Evolutionary conservation across 2,113 vertebrate genomes (phyloP), one percentile per base, ranked within the genome.

Genomic region (Gopherus evgoodei): DNA sequence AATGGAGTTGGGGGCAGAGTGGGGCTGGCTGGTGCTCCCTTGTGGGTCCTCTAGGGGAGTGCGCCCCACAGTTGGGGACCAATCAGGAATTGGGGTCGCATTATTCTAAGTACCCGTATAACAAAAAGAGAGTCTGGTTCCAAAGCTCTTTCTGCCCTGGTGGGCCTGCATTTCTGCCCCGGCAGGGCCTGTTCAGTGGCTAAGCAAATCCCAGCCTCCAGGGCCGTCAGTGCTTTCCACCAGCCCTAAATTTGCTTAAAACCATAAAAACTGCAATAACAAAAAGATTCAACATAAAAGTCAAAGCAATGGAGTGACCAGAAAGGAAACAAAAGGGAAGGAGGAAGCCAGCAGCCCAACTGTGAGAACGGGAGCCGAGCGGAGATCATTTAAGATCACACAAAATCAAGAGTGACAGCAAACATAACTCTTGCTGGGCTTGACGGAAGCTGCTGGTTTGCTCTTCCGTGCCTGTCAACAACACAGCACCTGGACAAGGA

Each of bases 261-360:
- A 35, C 65, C 8, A 17, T 79, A 12, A 49, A 80, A 80, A 16
- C 25, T 8, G 24, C 78, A 27, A 8, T 44, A 31, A 80, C 42
- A 49, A 49, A 27, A 47, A 29, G 78, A 44, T 76, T 79, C 31
- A 3, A 80, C 84, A 88, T 49, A 42, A 50, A 53, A 17, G 6
- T 25, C n/a, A 81, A 86, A 90, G 22, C 44, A 86, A 47, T 1
- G 59, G 53, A 8, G 2, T 24, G 78, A 52, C 47, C 0, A 11
- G 5, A 2, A 5, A 3, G 42, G 13, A 49, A n/a, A 56, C 31
- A 16, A 52, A 72, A 52, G 29, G 1, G 2, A 11, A 4, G 38
- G 44, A 84, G 84, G 0, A 1, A 53, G 47, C 19, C 54, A 52
- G 38, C 78, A 65, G 31, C 13, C 13, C 72, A 80, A 29, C 17